Evolutionary conservation across 2,797 vertebrate species (phyloP), one percentile per base, ranked within the genome.

Genomic region (Acipenser oxyrinchus): DNA sequence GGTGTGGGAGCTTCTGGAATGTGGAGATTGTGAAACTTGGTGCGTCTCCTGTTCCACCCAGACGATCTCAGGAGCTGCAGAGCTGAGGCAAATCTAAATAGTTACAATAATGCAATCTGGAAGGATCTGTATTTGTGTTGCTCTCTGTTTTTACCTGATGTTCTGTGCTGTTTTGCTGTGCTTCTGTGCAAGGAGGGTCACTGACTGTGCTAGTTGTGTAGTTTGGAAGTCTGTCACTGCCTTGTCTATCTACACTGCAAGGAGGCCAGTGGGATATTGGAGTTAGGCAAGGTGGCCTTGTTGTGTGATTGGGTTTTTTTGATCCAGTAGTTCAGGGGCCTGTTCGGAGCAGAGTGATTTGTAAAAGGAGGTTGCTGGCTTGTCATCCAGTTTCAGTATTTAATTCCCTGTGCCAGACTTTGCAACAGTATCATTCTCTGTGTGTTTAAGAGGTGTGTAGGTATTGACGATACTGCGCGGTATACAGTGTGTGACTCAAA

Each of bases 331-430:
- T 37, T 37, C 37, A 37, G 37, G 37, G 37, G 37, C 37, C 37
- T 37, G 37, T 37, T 37, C 1, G 37, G 37, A 37, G 37, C 37
- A 37, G 55, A 58, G 55, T 11, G 51, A 12, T 48, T 15, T 48
- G 23, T n/a, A 48, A 12, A 12, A 66, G 64, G 51, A 57, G 51
- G 11, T 8, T 63, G 62, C 37, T 57, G 9, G 11, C 6, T 23
- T 10, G n/a, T 48, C 10, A 23, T 66, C 50, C 10, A 48, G 53
- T 65, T 52, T 9, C 13, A 53, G 63, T 15, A 52, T 65, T 65
- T 55, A 23, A 85, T 73, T 76, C 52, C 50, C 81, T 87, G 86
- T 85, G 87, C 73, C 87, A 89, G 81, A 81, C 84, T 1, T 83
- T 79, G 50, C 55, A 58, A 51, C 64, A 69, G 62, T 52, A 51